Percentiles rank a stretch among this genome's conserved stretches.
phyloP scores from a whole-genome alignment of 2,888 invertebrate genomes.

The Monopis laevigella region DNA sequence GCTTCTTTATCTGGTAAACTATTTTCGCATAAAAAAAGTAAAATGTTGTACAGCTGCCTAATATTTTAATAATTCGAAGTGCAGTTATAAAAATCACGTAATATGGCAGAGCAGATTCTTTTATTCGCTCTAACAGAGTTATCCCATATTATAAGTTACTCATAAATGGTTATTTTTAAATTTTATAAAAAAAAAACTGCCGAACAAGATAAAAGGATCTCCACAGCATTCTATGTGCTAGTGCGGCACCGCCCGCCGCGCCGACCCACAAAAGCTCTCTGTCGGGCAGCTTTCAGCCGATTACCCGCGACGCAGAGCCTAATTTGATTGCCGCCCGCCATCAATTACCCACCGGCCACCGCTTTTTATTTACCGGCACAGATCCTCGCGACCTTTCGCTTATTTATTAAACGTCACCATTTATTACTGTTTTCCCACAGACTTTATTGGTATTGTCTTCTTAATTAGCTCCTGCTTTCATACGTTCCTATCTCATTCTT shows the following conservation, averaged over 20 bases:
- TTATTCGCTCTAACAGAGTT: no score
- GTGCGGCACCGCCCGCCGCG: constrained; percentile 23
- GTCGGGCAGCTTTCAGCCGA: constrained; percentile 60
- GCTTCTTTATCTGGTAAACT: no score
- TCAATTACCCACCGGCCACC: constrained; percentile 48
- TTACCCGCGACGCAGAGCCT: constrained; percentile 56
- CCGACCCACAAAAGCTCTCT: constrained; percentile 46
- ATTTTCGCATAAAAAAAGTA: no score
- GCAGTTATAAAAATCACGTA: no score
- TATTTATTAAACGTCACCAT: constrained; percentile 37
- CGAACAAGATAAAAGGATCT: no score
- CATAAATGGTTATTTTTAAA: no score
- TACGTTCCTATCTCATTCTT: neutral
- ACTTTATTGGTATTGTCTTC: constrained; percentile 36
- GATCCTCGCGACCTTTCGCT: constrained; percentile 29
- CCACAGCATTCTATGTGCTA: no score
- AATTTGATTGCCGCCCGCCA: constrained; percentile 61
- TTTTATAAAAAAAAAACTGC: no score
- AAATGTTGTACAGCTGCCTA: no score
- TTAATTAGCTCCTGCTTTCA: constrained; percentile 24
- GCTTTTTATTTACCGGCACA: constrained; percentile 46
- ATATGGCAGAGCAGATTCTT: no score
- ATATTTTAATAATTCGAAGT: no score
- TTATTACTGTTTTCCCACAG: constrained; percentile 32
- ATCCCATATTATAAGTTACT: no score